Evolutionary conservation across 2,797 vertebrate genomes (phyloP).

Genomic region (Tragelaphus oryx): DNA sequence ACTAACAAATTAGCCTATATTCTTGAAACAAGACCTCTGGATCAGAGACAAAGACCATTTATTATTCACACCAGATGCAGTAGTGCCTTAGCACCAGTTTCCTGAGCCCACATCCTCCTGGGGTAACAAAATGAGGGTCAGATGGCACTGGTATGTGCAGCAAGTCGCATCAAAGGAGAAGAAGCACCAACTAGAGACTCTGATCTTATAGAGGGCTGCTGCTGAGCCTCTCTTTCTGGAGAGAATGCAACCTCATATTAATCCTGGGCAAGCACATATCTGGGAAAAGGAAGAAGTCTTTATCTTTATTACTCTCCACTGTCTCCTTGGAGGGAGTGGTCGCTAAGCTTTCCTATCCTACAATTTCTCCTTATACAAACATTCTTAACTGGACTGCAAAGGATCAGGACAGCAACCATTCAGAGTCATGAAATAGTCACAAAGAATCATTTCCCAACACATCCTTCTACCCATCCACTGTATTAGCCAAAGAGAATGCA

Average conservation of each 20-base stretch:
- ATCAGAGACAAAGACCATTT: not conserved
- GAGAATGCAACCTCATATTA: not conserved
- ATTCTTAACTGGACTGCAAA: not conserved
- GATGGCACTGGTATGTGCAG: not conserved
- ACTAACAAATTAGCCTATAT: not conserved
- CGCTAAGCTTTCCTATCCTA: not conserved
- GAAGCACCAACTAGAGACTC: not conserved
- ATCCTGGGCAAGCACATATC: constrained; percentile 1
- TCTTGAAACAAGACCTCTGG: not conserved
- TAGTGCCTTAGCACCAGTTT: not conserved
- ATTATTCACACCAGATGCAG: not conserved
- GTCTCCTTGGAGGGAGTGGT: not conserved
- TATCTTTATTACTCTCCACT: not conserved
- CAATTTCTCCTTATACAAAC: not conserved
- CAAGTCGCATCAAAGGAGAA: not conserved
- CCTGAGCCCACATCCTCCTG: not conserved
- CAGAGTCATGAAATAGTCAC: not conserved
- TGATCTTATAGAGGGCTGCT: not conserved
- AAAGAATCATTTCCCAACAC: not conserved
- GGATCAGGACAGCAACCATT: not conserved
- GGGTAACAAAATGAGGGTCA: not conserved
- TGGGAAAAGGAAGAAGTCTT: not conserved
- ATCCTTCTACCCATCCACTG: not conserved
- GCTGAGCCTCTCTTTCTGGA: not conserved
- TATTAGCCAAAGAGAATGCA: not conserved